Percentiles rank a stretch among this genome's conserved stretches.
Evolutionary conservation across 2,797 vertebrate species (phyloP).

Genomic region (Cyclura pinguis): DNA sequence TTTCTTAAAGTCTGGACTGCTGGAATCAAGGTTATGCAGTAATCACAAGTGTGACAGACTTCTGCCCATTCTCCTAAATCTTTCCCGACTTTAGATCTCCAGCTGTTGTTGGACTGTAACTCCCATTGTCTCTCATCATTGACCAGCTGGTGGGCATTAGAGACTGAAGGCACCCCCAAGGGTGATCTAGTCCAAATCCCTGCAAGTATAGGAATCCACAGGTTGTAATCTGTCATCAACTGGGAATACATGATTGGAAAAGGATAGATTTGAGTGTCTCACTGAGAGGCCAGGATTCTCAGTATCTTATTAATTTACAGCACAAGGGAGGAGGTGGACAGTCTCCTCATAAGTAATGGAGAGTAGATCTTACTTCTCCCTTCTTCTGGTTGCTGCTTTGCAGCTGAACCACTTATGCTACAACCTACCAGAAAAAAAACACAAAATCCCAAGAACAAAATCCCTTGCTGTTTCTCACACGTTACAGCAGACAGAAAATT

Average conservation of each 20-base stretch:
- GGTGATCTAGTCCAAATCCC: too few species aligned
- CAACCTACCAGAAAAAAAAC: not conserved
- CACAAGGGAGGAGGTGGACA: not conserved
- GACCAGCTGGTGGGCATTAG: not conserved
- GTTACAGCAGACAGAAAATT: not conserved
- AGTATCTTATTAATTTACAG: not conserved
- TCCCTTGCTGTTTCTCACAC: not conserved
- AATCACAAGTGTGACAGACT: too few species aligned
- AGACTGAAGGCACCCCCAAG: not conserved
- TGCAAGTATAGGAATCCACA: not conserved
- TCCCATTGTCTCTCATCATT: not conserved
- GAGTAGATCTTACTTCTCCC: not conserved
- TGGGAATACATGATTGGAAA: not conserved
- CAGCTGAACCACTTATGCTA: not conserved
- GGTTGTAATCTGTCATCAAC: not conserved
- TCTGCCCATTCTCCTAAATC: too few species aligned
- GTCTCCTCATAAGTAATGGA: too few species aligned
- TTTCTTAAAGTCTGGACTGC: not conserved
- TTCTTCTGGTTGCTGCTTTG: not conserved
- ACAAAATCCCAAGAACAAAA: not conserved
- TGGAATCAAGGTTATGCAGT: not conserved
- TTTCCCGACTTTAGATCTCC: not conserved
- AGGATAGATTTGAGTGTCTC: not conserved
- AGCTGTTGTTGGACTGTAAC: not conserved
- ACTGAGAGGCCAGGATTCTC: not conserved